phyloP scores from a whole-genome alignment of 2,113 vertebrate genomes.

The Canis aureus region DNA sequence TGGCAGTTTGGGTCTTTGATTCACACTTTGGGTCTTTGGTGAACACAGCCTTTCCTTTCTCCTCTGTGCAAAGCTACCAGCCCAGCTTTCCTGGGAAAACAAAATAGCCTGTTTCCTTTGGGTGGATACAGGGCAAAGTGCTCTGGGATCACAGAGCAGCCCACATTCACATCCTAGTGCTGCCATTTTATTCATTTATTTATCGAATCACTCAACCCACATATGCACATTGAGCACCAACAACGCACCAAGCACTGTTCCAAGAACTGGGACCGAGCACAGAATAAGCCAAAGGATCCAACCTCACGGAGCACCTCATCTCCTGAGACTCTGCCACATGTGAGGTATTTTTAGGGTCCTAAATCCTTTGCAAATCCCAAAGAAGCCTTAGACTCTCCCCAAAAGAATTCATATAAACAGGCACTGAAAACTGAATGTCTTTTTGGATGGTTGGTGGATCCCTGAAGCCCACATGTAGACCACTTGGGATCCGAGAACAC shows the following conservation, averaged over 20 bases:
- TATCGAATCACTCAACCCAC: background rate
- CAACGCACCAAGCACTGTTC: background rate
- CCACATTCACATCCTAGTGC: background rate
- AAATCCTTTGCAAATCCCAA: background rate
- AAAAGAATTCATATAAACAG: background rate
- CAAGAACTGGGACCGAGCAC: background rate
- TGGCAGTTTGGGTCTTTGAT: constrained; percentile 62
- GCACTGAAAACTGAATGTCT: background rate
- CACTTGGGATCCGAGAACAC: background rate
- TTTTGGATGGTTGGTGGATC: background rate
- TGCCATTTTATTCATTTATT: background rate
- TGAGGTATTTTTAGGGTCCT: background rate
- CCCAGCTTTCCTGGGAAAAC: background rate
- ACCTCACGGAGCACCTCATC: background rate
- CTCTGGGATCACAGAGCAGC: background rate
- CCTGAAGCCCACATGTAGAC: background rate
- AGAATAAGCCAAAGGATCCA: background rate
- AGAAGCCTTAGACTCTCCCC: background rate
- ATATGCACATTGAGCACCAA: background rate
- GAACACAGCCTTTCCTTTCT: constrained; percentile 19
- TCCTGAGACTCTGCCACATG: background rate
- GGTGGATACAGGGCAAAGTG: background rate
- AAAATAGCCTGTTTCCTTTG: background rate
- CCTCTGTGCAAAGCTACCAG: background rate
- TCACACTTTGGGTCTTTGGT: constrained; percentile 56